Conservation (phyloP, 2,113 vertebrate genomes). For the Petaurus breviceps region DNA sequence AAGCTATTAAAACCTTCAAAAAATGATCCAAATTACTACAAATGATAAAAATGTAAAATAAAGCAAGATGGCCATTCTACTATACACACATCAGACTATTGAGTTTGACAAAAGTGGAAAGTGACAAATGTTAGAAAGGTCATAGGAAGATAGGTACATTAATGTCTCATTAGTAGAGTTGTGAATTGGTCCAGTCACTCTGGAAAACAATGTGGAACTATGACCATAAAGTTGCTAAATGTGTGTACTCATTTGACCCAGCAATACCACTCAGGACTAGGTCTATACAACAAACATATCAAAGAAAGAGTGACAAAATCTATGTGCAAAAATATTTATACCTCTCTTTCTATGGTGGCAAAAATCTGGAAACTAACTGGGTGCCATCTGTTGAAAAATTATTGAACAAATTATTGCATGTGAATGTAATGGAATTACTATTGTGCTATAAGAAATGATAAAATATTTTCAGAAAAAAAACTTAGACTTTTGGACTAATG, state of each 20-base stretch:
- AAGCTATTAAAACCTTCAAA: neutral
- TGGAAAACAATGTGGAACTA: neutral
- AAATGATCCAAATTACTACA: neutral
- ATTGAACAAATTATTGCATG: too few species aligned
- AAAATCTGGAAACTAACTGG: neutral
- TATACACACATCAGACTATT: neutral
- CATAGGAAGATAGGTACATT: neutral
- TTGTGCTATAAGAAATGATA: too few species aligned
- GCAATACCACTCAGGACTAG: neutral
- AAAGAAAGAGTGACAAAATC: neutral
- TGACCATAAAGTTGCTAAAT: neutral
- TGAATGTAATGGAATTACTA: too few species aligned
- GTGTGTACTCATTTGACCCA: neutral
- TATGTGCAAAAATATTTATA: neutral
- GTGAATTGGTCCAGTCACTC: neutral
- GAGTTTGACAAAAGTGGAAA: neutral
- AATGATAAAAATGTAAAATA: neutral
- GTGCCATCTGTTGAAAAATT: too few species aligned
- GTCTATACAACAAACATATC: neutral
- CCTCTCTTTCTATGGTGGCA: neutral
- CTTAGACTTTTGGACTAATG: too few species aligned
- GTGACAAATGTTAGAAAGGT: neutral
- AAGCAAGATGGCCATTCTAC: neutral
- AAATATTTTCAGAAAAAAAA: too few species aligned
- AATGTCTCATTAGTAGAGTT: neutral